phyloP scores from a whole-genome alignment of 2,888 invertebrate species.

The Apodemia duryi region DNA sequence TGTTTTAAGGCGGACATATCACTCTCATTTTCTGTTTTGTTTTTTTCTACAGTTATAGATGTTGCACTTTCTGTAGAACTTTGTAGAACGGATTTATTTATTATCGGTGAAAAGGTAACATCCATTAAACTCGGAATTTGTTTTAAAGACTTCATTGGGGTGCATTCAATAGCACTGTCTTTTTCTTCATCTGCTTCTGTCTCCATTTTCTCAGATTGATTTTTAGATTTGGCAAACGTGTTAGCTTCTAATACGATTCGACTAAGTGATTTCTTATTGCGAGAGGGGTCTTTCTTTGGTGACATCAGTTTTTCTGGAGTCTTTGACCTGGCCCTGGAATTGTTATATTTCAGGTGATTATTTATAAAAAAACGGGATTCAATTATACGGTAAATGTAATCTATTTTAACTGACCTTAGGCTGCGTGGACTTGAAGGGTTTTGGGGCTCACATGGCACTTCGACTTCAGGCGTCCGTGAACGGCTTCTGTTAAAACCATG shows the following conservation, averaged over 20 bases:
- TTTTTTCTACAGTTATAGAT: slow-evolving; percentile 42
- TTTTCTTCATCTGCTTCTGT: slow-evolving; percentile 39
- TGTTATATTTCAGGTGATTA: slow-evolving; percentile 19
- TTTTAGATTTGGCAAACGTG: slow-evolving; percentile 60
- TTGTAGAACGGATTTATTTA: slow-evolving; percentile 59
- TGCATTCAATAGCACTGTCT: slow-evolving; percentile 52
- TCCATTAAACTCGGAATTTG: slow-evolving; percentile 53
- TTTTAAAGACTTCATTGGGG: slow-evolving; percentile 58
- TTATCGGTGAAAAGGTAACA: slow-evolving; percentile 64
- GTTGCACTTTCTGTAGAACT: slow-evolving; percentile 52
- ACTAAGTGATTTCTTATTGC: slow-evolving; percentile 57
- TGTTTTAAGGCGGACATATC: slow-evolving; percentile 37
- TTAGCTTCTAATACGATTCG: slow-evolving; percentile 68
- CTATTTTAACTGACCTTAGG: slow-evolving; percentile 32
- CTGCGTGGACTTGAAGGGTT: slow-evolving; percentile 42
- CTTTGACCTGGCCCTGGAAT: slow-evolving; percentile 57
- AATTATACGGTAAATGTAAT: neutral
- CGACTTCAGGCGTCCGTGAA: slow-evolving; percentile 58
- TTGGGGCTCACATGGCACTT: slow-evolving; percentile 37
- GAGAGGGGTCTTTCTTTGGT: slow-evolving; percentile 51
- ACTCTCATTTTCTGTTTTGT: slow-evolving; percentile 35
- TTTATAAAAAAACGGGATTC: neutral
- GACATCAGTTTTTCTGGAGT: slow-evolving; percentile 68
- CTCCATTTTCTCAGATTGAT: slow-evolving; percentile 43
- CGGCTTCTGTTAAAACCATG: slow-evolving; percentile 43